Conservation (phyloP, 2,113 vertebrate genomes). For the Heliornis fulica region DNA sequence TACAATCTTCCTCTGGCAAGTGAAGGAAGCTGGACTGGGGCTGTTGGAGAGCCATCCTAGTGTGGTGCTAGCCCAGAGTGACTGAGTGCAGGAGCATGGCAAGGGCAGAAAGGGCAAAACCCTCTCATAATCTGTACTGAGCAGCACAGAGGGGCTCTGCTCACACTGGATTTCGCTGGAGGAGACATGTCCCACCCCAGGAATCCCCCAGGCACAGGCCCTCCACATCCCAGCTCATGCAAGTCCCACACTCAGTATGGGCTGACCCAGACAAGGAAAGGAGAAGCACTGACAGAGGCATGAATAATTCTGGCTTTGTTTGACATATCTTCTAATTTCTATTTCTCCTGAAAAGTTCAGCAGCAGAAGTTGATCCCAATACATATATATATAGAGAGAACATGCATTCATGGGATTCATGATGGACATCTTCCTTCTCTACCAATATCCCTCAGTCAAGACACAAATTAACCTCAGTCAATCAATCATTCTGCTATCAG, state of each 20-base stretch:
- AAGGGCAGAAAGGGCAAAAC: background rate
- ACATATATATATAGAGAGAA: background rate
- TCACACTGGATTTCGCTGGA: background rate
- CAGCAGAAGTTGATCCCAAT: background rate
- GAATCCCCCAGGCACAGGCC: background rate
- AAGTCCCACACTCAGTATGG: background rate
- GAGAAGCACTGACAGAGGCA: background rate
- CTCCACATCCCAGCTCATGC: background rate
- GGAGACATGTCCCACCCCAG: background rate
- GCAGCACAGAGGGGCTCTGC: background rate
- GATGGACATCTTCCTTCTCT: background rate
- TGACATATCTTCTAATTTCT: background rate
- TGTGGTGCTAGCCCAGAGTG: accelerated
- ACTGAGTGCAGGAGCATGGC: too few relatives aligned
- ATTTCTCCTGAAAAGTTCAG: background rate
- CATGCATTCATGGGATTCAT: accelerated
- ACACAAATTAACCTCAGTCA: slow-evolving; percentile 26
- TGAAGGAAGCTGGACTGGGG: background rate
- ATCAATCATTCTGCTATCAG: slow-evolving; percentile 17
- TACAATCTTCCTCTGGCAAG: background rate
- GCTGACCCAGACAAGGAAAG: background rate
- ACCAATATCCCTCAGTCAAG: background rate
- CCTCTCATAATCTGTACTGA: background rate
- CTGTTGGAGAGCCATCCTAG: background rate
- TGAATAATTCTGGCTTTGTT: background rate